A percentile compares a stretch with the other conserved stretches of the same genome.
Evolutionary conservation across 2,888 invertebrate species (phyloP).

Genomic region (Elegia similella): DNA sequence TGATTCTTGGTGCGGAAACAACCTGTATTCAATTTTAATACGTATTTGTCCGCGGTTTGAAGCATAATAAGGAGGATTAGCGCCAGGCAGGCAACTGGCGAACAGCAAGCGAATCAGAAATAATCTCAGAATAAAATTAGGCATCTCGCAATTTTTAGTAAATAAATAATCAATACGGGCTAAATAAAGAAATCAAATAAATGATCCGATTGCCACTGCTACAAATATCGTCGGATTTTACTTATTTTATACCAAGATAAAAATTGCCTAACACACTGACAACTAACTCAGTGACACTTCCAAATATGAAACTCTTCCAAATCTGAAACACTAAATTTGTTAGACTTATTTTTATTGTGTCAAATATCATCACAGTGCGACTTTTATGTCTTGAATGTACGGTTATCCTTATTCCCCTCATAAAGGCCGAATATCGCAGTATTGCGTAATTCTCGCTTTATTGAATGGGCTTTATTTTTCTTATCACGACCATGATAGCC

Average conservation of each 20-base stretch:
- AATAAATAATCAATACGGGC: too few relatives aligned
- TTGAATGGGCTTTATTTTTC: constrained; percentile 24
- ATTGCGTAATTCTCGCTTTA: constrained; percentile 22
- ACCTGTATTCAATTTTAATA: too few relatives aligned
- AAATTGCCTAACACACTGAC: too few relatives aligned
- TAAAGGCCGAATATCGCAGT: constrained; percentile 5
- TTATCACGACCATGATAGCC: constrained; percentile 18
- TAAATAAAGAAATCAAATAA: not conserved
- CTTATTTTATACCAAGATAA: too few relatives aligned
- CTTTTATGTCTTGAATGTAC: constrained; percentile 13
- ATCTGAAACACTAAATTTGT: not conserved
- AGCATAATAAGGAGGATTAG: too few relatives aligned
- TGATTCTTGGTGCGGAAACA: too few relatives aligned
- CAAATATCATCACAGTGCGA: constrained; percentile 5
- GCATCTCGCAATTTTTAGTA: too few relatives aligned
- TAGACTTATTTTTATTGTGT: constrained; percentile 3
- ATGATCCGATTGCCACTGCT: not conserved
- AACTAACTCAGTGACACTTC: not conserved
- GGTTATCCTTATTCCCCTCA: constrained; percentile 14
- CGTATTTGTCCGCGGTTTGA: too few relatives aligned
- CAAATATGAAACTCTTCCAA: not conserved
- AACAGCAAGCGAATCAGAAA: too few relatives aligned
- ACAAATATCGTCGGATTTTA: too few relatives aligned
- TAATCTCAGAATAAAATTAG: too few relatives aligned
- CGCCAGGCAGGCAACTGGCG: too few relatives aligned